Evolutionary conservation across 2,113 vertebrate species (phyloP).

Genomic region (Romanogobio albipinnatus): DNA sequence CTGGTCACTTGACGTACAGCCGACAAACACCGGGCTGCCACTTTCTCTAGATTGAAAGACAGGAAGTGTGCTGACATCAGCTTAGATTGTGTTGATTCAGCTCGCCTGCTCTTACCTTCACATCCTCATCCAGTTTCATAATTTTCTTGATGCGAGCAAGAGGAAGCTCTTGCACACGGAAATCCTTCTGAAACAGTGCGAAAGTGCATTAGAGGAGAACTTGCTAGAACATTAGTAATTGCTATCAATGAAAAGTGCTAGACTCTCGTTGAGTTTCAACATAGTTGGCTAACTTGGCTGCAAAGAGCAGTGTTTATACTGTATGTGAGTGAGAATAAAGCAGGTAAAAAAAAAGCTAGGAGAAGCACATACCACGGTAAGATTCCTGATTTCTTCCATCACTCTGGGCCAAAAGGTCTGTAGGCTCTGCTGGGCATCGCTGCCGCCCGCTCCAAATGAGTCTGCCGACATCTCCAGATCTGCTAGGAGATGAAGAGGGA

Average conservation of each 20-base stretch:
- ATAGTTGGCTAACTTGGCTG: not conserved
- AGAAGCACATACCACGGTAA: slow-evolving; percentile 85
- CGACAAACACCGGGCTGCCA: not conserved
- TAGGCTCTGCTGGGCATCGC: slow-evolving; percentile 94
- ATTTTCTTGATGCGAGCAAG: slow-evolving; percentile 99
- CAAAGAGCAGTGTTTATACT: not conserved
- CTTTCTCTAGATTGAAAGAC: slow-evolving; percentile 23
- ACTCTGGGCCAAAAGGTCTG: slow-evolving; percentile 98
- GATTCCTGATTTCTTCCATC: slow-evolving; percentile 97
- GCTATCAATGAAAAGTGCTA: not conserved
- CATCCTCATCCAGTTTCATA: slow-evolving; percentile 99
- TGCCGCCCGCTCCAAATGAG: slow-evolving; percentile 84
- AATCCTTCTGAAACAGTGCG: slow-evolving; percentile 89
- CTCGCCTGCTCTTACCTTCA: slow-evolving; percentile 83
- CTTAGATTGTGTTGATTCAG: not conserved
- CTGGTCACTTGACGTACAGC: not conserved
- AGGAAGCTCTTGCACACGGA: slow-evolving; percentile 95
- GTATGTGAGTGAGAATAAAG: not conserved
- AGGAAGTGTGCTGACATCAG: slow-evolving; percentile 28
- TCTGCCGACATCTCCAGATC: slow-evolving; percentile 88
- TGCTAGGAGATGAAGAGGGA: slow-evolving; percentile 62
- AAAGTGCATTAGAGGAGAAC: slow-evolving; percentile 31
- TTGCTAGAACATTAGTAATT: not conserved
- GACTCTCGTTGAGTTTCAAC: not conserved
- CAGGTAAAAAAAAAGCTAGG: not conserved